phyloP scores from a whole-genome alignment of 1,140 invertebrate genomes.

The Polypedilum vanderplanki region DNA sequence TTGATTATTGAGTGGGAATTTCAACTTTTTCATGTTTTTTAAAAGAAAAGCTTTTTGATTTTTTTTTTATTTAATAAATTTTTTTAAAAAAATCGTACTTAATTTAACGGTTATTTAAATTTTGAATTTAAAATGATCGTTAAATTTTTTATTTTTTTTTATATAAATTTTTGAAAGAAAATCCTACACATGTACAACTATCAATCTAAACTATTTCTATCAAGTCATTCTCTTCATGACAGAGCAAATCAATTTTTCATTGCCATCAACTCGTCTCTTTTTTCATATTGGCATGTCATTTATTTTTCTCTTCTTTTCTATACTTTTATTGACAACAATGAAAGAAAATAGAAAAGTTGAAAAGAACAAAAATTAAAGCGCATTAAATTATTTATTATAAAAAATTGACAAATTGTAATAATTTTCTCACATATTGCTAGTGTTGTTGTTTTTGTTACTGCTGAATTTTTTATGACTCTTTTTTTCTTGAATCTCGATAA shows the following conservation, averaged over 20 bases:
- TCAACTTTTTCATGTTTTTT: no score
- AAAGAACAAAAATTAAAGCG: background rate
- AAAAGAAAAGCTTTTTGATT: background rate
- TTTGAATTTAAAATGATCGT: no score
- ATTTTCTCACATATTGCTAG: no score
- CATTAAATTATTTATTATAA: no score
- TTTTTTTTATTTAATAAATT: no score
- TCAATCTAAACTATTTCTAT: background rate
- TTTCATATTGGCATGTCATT: background rate
- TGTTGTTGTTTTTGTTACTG: background rate
- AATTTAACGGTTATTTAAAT: no score
- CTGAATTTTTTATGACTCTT: constrained; percentile 22
- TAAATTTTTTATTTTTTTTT: no score
- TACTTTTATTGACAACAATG: background rate
- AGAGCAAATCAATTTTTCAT: constrained; percentile 1
- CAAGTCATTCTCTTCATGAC: constrained; percentile 4
- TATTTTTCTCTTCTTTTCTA: constrained; percentile 1
- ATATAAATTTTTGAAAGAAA: no score
- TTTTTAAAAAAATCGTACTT: no score
- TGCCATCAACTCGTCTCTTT: background rate
- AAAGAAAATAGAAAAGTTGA: background rate
- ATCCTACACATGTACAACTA: no score
- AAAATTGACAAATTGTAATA: no score
- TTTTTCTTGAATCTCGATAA: constrained; percentile 8
- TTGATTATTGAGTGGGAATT: no score